A percentile compares a stretch with the other conserved stretches of the same genome.
Conservation (phyloP, 92 coral and sea anemone species). For the Bergia sp. region DNA sequence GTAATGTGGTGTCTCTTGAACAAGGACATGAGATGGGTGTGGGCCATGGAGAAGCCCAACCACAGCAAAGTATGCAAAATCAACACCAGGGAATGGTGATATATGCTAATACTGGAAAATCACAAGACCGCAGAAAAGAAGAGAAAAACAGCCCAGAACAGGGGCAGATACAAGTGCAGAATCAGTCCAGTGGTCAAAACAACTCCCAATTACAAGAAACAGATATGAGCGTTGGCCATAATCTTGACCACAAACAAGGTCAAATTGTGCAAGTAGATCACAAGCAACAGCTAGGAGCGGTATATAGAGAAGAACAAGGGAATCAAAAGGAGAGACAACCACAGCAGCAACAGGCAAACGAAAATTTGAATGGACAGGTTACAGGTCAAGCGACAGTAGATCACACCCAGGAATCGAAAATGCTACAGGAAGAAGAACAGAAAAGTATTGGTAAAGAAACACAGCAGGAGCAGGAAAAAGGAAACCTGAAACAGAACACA, state of each 20-base stretch:
- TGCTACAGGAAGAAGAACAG: constrained; percentile 3
- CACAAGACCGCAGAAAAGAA: background rate
- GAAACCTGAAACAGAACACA: background rate
- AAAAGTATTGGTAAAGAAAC: background rate
- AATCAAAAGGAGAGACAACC: background rate
- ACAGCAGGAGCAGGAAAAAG: background rate
- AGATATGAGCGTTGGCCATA: background rate
- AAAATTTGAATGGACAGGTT: background rate
- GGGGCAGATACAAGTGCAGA: background rate
- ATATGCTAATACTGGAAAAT: background rate
- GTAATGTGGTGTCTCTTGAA: background rate
- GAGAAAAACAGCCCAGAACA: background rate
- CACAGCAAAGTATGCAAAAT: background rate
- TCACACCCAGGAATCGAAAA: background rate
- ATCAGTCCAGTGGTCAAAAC: background rate
- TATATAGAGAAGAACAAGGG: background rate
- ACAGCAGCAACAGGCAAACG: background rate
- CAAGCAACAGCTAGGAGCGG: background rate
- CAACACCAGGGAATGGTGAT: background rate
- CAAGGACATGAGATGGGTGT: background rate
- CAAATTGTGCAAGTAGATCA: background rate
- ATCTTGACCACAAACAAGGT: background rate
- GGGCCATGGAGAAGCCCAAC: background rate
- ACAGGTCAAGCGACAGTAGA: background rate
- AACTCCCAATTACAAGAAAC: background rate